Evolutionary conservation across 2,888 invertebrate species (phyloP).

Genomic region (Epinotia nisella): DNA sequence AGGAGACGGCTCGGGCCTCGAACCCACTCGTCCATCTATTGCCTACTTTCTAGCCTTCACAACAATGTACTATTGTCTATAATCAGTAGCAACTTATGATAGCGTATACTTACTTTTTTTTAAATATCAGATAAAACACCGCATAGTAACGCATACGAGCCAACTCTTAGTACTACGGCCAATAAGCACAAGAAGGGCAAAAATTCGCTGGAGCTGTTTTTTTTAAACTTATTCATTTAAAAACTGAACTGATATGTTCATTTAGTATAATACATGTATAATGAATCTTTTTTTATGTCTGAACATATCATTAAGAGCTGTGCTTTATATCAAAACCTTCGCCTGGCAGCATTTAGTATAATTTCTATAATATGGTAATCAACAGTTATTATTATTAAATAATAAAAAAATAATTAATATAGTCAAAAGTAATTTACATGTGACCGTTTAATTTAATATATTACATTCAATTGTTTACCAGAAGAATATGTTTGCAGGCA

Average conservation of each 20-base stretch:
- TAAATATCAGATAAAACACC: background rate
- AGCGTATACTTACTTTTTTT: background rate
- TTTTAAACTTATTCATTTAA: background rate
- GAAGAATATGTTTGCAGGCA: conserved; percentile 5
- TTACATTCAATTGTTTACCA: conserved; percentile 17
- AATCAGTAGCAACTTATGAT: background rate
- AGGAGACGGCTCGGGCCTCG: too few species aligned
- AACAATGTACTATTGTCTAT: too few species aligned
- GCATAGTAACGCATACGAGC: conserved; percentile 3
- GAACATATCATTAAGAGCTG: background rate
- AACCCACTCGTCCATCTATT: too few species aligned
- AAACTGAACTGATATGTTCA: background rate
- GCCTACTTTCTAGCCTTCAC: too few species aligned
- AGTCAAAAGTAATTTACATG: too few species aligned
- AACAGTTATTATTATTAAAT: conserved; percentile 12
- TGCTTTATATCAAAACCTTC: conserved; percentile 15
- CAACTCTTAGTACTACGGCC: background rate
- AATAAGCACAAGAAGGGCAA: background rate
- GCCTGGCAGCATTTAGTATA: background rate
- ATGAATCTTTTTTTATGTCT: too few species aligned
- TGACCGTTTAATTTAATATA: background rate
- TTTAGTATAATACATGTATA: background rate
- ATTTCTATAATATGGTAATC: conserved; percentile 5
- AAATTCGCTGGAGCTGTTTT: conserved; percentile 2
- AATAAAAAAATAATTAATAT: background rate